Evolutionary conservation across 1,140 invertebrate species (phyloP).

Genomic region (Orchesella cincta): DNA sequence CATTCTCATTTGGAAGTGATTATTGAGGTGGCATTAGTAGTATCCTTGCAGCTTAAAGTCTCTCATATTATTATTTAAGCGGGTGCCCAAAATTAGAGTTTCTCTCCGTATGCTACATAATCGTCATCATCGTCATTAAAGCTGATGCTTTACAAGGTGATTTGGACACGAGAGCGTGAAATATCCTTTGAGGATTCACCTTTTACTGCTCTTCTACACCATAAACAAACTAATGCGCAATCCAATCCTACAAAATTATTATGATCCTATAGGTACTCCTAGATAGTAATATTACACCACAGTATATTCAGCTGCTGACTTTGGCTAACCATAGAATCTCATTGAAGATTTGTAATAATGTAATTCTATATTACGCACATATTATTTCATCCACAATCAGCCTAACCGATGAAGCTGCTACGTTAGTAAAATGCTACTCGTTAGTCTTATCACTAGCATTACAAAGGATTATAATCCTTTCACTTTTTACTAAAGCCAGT

Average conservation of each 20-base stretch:
- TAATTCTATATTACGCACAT: neutral
- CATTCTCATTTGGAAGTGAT: no score
- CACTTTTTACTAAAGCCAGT: neutral
- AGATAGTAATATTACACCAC: neutral
- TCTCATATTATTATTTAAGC: no score
- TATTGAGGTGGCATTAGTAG: no score
- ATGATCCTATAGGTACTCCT: neutral
- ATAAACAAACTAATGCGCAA: neutral
- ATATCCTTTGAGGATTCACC: constrained; percentile 12
- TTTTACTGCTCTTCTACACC: neutral
- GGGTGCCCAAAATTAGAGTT: no score
- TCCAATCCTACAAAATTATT: neutral
- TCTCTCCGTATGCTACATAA: no score
- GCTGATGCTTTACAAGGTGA: constrained; percentile 19
- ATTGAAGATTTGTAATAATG: neutral
- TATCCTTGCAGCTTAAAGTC: no score
- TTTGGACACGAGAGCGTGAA: neutral
- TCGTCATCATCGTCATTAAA: constrained; percentile 4
- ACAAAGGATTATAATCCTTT: neutral
- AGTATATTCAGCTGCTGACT: neutral
- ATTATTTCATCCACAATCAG: neutral
- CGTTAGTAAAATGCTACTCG: neutral
- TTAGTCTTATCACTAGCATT: neutral
- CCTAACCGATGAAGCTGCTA: neutral
- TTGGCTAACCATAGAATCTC: neutral